Base-by-base conservation (phyloP, 2,888 invertebrate genomes). In the Oxyscelio sp. region DNA sequence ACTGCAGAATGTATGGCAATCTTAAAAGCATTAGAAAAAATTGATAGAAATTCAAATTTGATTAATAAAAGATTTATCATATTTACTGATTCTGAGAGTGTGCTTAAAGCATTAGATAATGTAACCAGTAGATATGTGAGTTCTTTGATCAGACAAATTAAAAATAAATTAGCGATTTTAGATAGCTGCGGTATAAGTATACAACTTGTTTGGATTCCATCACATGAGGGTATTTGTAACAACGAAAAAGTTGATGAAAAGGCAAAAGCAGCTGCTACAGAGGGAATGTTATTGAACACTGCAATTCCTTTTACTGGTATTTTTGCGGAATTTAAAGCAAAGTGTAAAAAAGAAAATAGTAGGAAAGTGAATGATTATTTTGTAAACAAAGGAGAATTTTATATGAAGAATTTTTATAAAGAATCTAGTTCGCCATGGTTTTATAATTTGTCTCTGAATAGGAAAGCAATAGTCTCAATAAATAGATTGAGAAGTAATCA, bases 1-100 rank as follows among this genome's bases (percentile, higher is more conserved):
- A 77, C 65, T 8, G 83, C 85, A 0, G 83, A 88, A 48, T 81
- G 84, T 34, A 56, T 43, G 9, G 83, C 81, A 4, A 65, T 87
- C 15, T n/a, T 63, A 0, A 65, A 56, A n/a, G 74, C n/a, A n/a
- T n/a, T n/a, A n/a, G n/a, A n/a, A n/a, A n/a, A n/a, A n/a, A n/a
- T n/a, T n/a, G n/a, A n/a, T n/a, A n/a, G n/a, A n/a, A n/a, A n/a
- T n/a, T n/a, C n/a, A 73, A 11, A 52, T 73, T 6, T 27, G 27
- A 6, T 27, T 27, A 22, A 61, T 0, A 21, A 22, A 4, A 52
- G 48, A 11, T 50, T 0, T 52, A 15, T 59, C 11, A 58, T 73
- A 22, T 73, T 73, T 15, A 9, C 38, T 2, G 73, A 73, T 19
- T 74, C 73, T 9, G 19, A 71, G 21, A 71, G 71, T 17, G 50